A percentile compares a stretch with the other conserved stretches of the same genome.
These are phyloP conservation scores for Gobio gobio DNA, from an alignment of 2,113 vertebrate genomes.

Conservation along the genomic window DNA sequence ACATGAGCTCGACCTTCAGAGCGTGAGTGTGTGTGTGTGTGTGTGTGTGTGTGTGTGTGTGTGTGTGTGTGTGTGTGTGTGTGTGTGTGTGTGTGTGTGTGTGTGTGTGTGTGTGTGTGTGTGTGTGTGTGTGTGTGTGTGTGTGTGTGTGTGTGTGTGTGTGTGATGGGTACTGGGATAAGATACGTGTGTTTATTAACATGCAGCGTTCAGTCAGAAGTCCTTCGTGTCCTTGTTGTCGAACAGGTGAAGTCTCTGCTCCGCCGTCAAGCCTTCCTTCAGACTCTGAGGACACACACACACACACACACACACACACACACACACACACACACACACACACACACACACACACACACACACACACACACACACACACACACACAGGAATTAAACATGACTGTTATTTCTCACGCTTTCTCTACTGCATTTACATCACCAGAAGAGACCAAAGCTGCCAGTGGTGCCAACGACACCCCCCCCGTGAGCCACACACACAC, in stretches of 20 bases:
- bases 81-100: conserved; percentile 71
- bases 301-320: neutral
- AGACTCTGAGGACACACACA: conserved; percentile 72
- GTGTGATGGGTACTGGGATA: conserved; percentile 71
- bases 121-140: conserved; percentile 59
- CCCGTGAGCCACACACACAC: too few relatives aligned
- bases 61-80: conserved; percentile 71
- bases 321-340: too few relatives aligned
- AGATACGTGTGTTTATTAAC: conserved; percentile 72
- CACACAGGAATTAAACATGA: too few relatives aligned
- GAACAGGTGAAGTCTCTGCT: conserved; percentile 83
- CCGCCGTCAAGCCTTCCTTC: conserved; percentile 81
- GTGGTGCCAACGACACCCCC: too few relatives aligned
- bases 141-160: conserved; percentile 69
- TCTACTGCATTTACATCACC: too few relatives aligned
- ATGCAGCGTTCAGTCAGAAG: conserved; percentile 83
- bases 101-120: conserved; percentile 67
- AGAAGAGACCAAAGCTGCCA: too few relatives aligned
- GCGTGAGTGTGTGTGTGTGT: conserved; percentile 55
- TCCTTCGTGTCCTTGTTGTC: conserved; percentile 83
- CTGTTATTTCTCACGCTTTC: too few relatives aligned
- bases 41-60: conserved; percentile 71
- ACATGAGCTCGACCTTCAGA: conserved; percentile 76
- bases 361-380: too few relatives aligned
- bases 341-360: too few relatives aligned